phyloP scores from a whole-genome alignment of 2,888 invertebrate genomes.

The Hedya salicella region DNA sequence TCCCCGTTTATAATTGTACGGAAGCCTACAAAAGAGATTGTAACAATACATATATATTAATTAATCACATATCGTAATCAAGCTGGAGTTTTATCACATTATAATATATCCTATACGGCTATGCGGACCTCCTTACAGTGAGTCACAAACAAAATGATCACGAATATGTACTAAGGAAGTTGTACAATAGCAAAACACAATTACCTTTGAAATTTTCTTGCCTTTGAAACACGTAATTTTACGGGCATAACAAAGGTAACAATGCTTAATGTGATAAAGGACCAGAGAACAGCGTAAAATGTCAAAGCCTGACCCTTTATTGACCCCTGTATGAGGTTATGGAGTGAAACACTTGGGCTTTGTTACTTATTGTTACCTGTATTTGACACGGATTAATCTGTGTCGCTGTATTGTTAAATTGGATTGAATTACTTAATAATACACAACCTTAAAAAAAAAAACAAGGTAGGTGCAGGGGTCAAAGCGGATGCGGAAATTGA shows the following conservation, averaged over 20 bases:
- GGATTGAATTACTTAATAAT: no score
- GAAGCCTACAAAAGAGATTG: not conserved
- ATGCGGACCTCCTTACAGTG: constrained; percentile 8
- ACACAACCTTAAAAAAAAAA: no score
- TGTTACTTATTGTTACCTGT: constrained; percentile 18
- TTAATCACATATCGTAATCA: constrained; percentile 23
- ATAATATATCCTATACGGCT: constrained; percentile 1
- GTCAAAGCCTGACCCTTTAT: constrained; percentile 64
- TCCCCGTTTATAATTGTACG: not conserved
- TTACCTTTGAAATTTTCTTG: constrained; percentile 33
- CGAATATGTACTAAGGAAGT: constrained; percentile 53
- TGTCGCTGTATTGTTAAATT: no score
- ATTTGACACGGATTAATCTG: not conserved
- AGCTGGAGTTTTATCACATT: constrained; percentile 2
- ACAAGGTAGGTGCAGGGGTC: no score
- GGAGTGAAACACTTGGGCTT: constrained; percentile 10
- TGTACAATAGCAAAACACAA: constrained; percentile 38
- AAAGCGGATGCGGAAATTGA: no score
- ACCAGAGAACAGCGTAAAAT: constrained; percentile 66
- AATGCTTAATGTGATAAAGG: constrained; percentile 50
- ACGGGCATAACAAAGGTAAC: constrained; percentile 35
- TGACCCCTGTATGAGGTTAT: constrained; percentile 32
- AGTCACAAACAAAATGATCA: constrained; percentile 45
- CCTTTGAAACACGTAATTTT: constrained; percentile 14
- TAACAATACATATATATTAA: constrained; percentile 8